A percentile compares a stretch with the other conserved stretches of the same genome.
These are phyloP conservation scores for Catharus ustulatus DNA, from an alignment of 2,797 vertebrate genomes.

Conservation along the genomic window DNA sequence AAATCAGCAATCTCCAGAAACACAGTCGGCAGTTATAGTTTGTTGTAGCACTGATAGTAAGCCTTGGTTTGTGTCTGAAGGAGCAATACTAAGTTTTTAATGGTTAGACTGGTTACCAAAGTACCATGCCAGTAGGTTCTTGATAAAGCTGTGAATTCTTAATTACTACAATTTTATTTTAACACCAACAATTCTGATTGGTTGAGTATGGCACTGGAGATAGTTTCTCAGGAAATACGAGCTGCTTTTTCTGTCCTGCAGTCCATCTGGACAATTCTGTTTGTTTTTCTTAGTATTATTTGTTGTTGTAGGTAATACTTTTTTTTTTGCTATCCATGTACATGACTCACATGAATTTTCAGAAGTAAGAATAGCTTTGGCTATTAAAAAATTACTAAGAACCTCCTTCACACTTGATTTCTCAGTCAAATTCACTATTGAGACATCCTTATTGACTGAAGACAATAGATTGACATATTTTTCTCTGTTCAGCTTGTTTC, in stretches of 20 bases:
- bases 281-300: neutral
- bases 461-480: neutral
- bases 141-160: neutral
- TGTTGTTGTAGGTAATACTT: neutral
- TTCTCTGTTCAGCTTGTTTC: neutral
- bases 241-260: neutral
- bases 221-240: neutral
- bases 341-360: neutral
- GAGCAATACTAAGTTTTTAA: neutral
- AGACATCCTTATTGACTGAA: neutral
- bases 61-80: neutral
- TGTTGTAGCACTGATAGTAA: neutral
- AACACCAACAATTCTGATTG: neutral
- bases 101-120: neutral
- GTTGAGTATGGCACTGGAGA: neutral
- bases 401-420: neutral
- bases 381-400: neutral
- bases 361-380: neutral
- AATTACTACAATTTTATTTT: neutral
- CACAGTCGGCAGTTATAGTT: neutral
- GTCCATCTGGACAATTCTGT: neutral
- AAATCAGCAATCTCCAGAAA: neutral
- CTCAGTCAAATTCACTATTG: neutral
- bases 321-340: neutral
- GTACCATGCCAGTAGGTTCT: neutral